Base-by-base conservation (phyloP, 2,888 invertebrate genomes). In the Nemoura dubitans region DNA sequence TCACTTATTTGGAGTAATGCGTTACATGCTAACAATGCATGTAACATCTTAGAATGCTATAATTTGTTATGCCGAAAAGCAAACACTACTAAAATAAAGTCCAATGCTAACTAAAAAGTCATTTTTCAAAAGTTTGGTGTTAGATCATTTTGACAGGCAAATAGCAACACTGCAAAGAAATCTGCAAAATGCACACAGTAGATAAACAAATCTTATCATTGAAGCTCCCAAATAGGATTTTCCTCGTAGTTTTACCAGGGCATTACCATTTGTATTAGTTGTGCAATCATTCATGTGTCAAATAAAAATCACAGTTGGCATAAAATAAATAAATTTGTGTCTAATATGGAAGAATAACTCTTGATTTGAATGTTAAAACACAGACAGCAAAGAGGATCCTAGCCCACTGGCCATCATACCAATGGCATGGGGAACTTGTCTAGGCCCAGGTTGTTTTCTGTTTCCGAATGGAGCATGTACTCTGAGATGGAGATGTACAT, bases 401-500 rank as follows among this genome's bases (percentile, higher is more conserved):
- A 81, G 30, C 30, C 30, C 30, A 27, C 27, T 84, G 59, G 27
- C 21, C 7, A 76, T 84, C 84, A 84, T 29, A 59, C 26, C 16
- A 59, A n/a, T 3, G 84, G 84, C 76, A 59, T 59, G 27, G 59
- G 76, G 27, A 84, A 76, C 7, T 84, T 76, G 27, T 28, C 84
- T 59, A 84, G 59, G 43, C 27, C 29, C 10, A 59, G n/a, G 59
- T 28, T 76, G 59, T 76, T 59, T 21, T 10, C 59, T 21, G 27
- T 59, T 80, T 81, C 84, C 29, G 88, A 87, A 29, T 89, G 89
- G 90, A 92, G 92, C 90, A 96, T 95, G 90, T 97, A 98, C 91
- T 98, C 98, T 0, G 98, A 97, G 7, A 96, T 94, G 0, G 96
- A 93, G 89, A 98, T 97, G 91, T 98, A 98, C 42, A 96, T 91